Percentiles rank a stretch among this genome's conserved stretches.
Evolutionary conservation across 2,888 invertebrate species (phyloP).

Genomic region (Stenoptilia bipunctidactyla): DNA sequence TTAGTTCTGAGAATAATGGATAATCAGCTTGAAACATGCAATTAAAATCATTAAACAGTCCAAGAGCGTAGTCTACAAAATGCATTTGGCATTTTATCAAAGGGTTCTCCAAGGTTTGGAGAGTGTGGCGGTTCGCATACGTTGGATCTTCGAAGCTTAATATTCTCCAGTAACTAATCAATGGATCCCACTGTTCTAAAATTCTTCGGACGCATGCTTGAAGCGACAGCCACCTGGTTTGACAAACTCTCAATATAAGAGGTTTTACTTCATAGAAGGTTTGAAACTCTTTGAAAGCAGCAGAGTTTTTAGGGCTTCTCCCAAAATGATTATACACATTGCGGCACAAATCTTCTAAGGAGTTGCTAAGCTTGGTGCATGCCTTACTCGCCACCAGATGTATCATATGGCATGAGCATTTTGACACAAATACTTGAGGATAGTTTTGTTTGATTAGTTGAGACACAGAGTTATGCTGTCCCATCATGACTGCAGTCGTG

Average conservation of each 20-base stretch:
- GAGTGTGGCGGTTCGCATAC: conserved; percentile 8
- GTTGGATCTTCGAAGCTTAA: conserved; percentile 9
- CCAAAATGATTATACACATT: conserved; percentile 11
- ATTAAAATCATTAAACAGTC: conserved; percentile 7
- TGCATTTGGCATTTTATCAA: conserved; percentile 8
- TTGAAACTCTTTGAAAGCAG: conserved; percentile 12
- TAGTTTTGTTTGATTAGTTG: conserved; percentile 8
- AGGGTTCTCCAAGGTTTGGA: conserved; percentile 8
- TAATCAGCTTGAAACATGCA: conserved; percentile 8
- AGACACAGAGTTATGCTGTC: conserved; percentile 8
- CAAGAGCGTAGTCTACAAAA: conserved; percentile 8
- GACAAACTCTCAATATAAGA: conserved; percentile 12
- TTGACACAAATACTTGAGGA: conserved; percentile 9
- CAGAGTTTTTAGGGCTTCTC: conserved; percentile 10
- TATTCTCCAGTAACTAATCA: conserved; percentile 9
- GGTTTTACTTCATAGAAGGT: too few relatives aligned
- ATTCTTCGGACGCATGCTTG: conserved; percentile 10
- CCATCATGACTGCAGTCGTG: conserved; percentile 12
- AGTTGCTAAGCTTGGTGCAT: conserved; percentile 11
- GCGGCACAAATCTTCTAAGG: conserved; percentile 12
- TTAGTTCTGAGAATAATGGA: conserved; percentile 5
- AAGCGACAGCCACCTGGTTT: conserved; percentile 12
- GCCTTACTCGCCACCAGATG: conserved; percentile 12
- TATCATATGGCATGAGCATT: conserved; percentile 10
- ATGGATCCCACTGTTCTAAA: conserved; percentile 9